These are phyloP conservation scores for Mystacides longicornis DNA, from an alignment of 2,888 invertebrate genomes.

Conservation along the genomic window DNA sequence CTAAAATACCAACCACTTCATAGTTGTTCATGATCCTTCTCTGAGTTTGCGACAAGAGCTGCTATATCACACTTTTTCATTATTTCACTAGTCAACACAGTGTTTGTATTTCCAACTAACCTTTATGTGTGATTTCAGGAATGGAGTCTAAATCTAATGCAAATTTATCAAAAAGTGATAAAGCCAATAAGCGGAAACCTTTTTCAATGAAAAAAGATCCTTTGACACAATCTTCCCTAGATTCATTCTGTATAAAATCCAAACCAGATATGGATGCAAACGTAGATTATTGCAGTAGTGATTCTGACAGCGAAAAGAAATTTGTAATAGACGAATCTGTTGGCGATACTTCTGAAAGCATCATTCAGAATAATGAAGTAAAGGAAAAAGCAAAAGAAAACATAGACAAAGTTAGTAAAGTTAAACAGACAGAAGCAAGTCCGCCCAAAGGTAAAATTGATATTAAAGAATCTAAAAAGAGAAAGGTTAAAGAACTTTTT, in stretches of 20 bases:
- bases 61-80: no score
- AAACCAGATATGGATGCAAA: conserved; percentile 23
- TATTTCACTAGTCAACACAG: no score
- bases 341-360: conserved; percentile 30
- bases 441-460: not conserved
- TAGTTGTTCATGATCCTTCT: no score
- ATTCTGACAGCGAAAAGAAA: conserved; percentile 35
- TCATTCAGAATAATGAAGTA: conserved; percentile 10
- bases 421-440: not conserved
- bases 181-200: conserved; percentile 41
- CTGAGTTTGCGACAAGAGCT: no score
- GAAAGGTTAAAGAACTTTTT: conserved; percentile 43
- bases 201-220: conserved; percentile 45
- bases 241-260: conserved; percentile 39
- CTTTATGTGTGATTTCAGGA: no score
- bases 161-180: conserved; percentile 41
- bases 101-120: no score
- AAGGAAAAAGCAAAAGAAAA: conserved; percentile 7
- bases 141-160: not conserved
- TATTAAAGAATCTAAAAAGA: conserved; percentile 29
- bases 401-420: not conserved
- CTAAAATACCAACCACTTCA: no score
- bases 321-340: conserved; percentile 36
- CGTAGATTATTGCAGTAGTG: conserved; percentile 28
- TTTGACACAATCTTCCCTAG: conserved; percentile 44